Evolutionary conservation across 2,113 vertebrate species (phyloP).

Genomic region (Crocuta crocuta): DNA sequence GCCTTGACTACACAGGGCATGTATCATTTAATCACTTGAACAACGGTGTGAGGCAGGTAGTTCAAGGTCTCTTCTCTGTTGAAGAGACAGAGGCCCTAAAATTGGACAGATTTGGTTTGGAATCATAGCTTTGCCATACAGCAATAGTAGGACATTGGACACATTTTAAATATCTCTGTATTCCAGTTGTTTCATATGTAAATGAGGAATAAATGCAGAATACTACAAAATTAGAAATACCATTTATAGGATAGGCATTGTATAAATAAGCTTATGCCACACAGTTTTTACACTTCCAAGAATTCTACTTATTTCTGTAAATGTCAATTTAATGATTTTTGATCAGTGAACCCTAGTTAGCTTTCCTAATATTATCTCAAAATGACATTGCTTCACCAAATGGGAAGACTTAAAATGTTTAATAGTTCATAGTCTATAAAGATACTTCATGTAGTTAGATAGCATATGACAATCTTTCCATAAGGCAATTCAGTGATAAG

Average conservation of each 20-base stretch:
- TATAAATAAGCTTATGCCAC: not conserved
- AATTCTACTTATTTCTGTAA: not conserved
- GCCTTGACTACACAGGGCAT: not conserved
- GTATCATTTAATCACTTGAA: not conserved
- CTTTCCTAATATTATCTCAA: conserved; percentile 8
- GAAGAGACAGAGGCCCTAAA: not conserved
- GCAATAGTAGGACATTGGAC: not conserved
- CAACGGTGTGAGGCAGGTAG: not conserved
- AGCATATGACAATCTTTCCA: not conserved
- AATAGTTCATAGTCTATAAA: not conserved
- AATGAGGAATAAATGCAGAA: not conserved
- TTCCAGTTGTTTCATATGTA: conserved; percentile 10
- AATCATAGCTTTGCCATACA: not conserved
- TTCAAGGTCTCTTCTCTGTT: not conserved
- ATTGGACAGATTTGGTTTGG: not conserved
- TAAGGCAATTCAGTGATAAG: not conserved
- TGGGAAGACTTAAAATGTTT: not conserved
- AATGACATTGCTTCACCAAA: not conserved
- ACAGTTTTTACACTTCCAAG: not conserved
- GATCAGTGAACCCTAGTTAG: not conserved
- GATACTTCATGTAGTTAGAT: not conserved
- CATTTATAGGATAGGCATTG: not conserved
- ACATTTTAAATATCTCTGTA: not conserved
- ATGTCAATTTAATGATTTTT: conserved; percentile 17
- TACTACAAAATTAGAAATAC: conserved; percentile 30